Percentiles rank a stretch among this genome's conserved stretches.
Conservation (phyloP, 2,888 invertebrate genomes). For the Pristionchus exspectatus region DNA sequence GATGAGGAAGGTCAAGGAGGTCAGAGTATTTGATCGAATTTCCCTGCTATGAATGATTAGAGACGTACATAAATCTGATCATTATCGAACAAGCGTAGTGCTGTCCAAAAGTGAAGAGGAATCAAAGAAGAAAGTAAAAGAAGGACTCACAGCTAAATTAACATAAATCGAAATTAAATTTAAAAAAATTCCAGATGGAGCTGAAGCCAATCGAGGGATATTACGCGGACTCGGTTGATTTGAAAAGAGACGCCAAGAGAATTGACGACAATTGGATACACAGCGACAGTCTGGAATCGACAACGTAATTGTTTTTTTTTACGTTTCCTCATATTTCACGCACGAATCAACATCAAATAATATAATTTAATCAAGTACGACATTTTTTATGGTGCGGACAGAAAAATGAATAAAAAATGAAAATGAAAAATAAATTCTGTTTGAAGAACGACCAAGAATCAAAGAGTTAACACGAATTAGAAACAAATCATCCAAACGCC, state of each 20-base stretch:
- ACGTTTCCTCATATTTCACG: too few relatives aligned
- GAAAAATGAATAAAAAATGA: too few relatives aligned
- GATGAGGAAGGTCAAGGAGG: neutral
- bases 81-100: too few relatives aligned
- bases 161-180: neutral
- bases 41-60: neutral
- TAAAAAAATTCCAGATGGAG: neutral
- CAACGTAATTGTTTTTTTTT: neutral
- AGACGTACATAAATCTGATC: too few relatives aligned
- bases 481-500: neutral
- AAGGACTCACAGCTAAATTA: too few relatives aligned
- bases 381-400: too few relatives aligned
- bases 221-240: slow-evolving; percentile 1
- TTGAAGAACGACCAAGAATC: too few relatives aligned
- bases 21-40: neutral
- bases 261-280: slow-evolving; percentile 46
- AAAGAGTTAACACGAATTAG: neutral
- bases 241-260: neutral
- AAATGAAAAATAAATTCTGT: too few relatives aligned
- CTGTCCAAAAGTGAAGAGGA: neutral
- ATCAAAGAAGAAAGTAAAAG: neutral
- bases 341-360: too few relatives aligned
- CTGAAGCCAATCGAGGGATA: neutral
- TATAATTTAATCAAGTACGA: too few relatives aligned
- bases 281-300: slow-evolving; percentile 5